These are phyloP conservation scores for Centroberyx gerrardi DNA, from an alignment of 2,797 vertebrate species.

Conservation along the genomic window DNA sequence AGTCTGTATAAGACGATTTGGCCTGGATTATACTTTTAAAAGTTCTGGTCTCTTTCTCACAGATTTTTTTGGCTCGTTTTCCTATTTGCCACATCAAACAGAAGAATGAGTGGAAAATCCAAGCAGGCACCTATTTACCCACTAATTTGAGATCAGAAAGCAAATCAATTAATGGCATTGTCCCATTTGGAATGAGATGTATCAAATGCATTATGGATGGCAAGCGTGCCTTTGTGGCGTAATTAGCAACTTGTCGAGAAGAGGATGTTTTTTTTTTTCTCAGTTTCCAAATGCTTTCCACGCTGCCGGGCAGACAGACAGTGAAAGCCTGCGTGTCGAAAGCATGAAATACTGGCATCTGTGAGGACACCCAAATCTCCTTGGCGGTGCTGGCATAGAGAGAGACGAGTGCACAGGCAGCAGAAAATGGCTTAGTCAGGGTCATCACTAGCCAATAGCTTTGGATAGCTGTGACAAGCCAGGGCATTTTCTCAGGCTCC, in stretches of 20 bases:
- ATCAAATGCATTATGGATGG: constrained; percentile 57
- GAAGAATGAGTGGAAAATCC: constrained; percentile 55
- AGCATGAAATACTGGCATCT: constrained; percentile 78
- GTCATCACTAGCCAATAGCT: constrained; percentile 79
- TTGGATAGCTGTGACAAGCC: constrained; percentile 74
- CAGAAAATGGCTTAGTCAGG: constrained; percentile 83
- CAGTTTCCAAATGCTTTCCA: constrained; percentile 53
- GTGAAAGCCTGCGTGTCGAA: constrained; percentile 74
- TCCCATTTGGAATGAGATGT: constrained; percentile 57
- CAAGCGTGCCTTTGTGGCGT: constrained; percentile 56
- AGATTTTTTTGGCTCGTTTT: constrained; percentile 29
- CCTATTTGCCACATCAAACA: constrained; percentile 36
- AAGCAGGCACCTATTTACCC: constrained; percentile 49
- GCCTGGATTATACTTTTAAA: constrained; percentile 29
- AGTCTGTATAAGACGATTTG: constrained; percentile 32
- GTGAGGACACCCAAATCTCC: constrained; percentile 75
- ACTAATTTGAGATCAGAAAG: constrained; percentile 63
- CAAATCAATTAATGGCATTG: constrained; percentile 64
- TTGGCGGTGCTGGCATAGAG: constrained; percentile 67
- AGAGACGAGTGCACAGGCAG: constrained; percentile 70
- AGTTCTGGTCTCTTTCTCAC: constrained; percentile 24
- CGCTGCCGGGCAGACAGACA: constrained; percentile 58
- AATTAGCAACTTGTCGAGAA: constrained; percentile 72
- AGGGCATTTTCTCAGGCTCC: constrained; percentile 78
- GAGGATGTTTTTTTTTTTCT: constrained; percentile 41